Base-by-base conservation (phyloP, 2,888 invertebrate genomes). In the Polydrusus pterygomalis region DNA sequence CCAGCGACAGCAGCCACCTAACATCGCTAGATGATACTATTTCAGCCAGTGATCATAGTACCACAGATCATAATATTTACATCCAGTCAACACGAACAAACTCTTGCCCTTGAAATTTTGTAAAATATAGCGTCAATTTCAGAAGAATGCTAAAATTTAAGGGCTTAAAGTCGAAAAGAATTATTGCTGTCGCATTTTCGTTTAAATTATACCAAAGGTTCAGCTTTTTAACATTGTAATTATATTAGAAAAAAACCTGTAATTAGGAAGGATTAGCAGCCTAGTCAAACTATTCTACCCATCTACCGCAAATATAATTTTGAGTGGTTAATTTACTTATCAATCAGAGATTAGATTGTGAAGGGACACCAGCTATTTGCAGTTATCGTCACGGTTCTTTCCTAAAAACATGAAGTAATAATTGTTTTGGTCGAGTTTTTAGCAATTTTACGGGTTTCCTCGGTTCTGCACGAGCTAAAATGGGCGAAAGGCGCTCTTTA, bases 341-440 rank as follows among this genome's bases (percentile, higher is more conserved):
- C 77, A 63, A 74, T 49, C 38, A 60, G 54, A 60, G 54, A 77
- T 77, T 74, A 78, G 78, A 77, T 78, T 71, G 74, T 77, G 25
- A 62, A 49, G 56, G 45, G 56, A 47, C 63, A 47, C 18, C 64
- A 47, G 47, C 15, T 25, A 64, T 64, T 64, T 64, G 25, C 64
- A 64, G 64, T 64, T 34, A 10, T 34, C 47, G 45, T 45, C 30
- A 49, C 30, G 64, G 30, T 17, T 17, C 17, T 49, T 45, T 30
- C 17, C 47, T 17, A 60, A 60, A 60, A 60, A 60, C 58, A 38
- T 56, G 56, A 63, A 30, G 2, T 63, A 45, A 18, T 15, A n/a
- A 63, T 64, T 49, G 64, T 64, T 64, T 47, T 64, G 13, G 43
- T 62, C 40, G 25, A n/a, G 17, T 49, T 49, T 62, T 34, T 7